These are phyloP conservation scores for Casuarius casuarius DNA, from an alignment of 2,113 vertebrate species.

Conservation along the genomic window DNA sequence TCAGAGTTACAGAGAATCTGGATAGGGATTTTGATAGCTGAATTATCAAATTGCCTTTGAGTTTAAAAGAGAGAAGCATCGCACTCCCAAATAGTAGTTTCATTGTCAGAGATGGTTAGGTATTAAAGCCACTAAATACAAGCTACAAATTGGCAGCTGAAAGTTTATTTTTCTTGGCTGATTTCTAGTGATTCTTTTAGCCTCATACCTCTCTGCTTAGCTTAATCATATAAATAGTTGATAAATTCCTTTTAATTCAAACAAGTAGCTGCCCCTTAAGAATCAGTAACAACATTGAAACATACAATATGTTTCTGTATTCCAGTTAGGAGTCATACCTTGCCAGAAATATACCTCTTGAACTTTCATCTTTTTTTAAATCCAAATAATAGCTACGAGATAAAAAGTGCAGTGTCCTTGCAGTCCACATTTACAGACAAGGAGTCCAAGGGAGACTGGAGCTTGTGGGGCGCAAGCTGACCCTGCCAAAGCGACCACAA, in stretches of 20 bases:
- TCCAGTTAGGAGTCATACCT: background rate
- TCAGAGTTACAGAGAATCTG: background rate
- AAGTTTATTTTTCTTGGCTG: conserved; percentile 56
- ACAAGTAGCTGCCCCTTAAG: background rate
- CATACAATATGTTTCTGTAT: background rate
- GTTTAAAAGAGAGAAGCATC: conserved; percentile 4
- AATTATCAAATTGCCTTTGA: background rate
- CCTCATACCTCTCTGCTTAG: conserved; percentile 39
- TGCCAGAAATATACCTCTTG: background rate
- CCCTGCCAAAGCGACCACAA: background rate
- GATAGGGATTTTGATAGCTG: background rate
- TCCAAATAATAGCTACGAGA: background rate
- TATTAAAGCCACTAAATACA: conserved; percentile 30
- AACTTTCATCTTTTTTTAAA: background rate
- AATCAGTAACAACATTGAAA: conserved; percentile 34
- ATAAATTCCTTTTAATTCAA: conserved; percentile 39
- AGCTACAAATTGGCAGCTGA: conserved; percentile 27
- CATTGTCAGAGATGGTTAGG: conserved; percentile 11
- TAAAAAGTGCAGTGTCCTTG: background rate
- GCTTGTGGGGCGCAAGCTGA: background rate
- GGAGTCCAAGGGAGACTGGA: background rate
- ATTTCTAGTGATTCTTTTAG: background rate
- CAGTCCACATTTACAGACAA: background rate
- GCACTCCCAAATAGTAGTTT: conserved; percentile 10
- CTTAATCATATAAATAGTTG: background rate